Percentiles rank a stretch among this genome's conserved stretches.
Evolutionary conservation across 2,888 invertebrate species (phyloP).

Genomic region (Cataglyphis albicans): DNA sequence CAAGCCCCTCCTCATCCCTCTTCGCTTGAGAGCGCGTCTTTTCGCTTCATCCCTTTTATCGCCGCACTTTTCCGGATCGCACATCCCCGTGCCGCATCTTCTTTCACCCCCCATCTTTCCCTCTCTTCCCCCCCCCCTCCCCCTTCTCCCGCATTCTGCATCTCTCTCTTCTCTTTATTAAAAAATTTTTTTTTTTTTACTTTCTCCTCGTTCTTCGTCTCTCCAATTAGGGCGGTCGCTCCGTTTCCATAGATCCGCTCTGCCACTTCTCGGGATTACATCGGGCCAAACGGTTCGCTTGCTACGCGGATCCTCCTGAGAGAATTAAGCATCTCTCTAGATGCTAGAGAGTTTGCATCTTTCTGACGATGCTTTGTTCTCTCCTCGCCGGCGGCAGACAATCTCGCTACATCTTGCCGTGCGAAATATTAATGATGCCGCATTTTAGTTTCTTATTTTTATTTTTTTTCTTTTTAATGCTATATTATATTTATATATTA

Average conservation of each 20-base stretch:
- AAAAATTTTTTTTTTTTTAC: slow-evolving; percentile 36
- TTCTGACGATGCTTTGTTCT: slow-evolving; percentile 28
- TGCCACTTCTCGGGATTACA: slow-evolving; percentile 46
- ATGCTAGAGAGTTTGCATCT: slow-evolving; percentile 27
- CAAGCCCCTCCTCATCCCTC: neutral
- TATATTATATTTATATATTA: neutral
- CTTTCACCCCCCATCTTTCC: neutral
- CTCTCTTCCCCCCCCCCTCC: too few species aligned
- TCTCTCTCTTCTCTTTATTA: slow-evolving; percentile 29
- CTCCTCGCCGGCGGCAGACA: neutral
- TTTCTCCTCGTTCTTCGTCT: neutral
- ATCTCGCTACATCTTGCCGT: slow-evolving; percentile 21
- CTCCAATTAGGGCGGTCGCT: slow-evolving; percentile 3
- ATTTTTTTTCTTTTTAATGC: neutral
- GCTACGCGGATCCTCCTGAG: slow-evolving; percentile 18
- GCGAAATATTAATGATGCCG: slow-evolving; percentile 21
- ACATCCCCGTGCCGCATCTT: neutral
- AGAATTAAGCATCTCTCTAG: slow-evolving; percentile 39
- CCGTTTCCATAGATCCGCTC: slow-evolving; percentile 30
- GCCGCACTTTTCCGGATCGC: slow-evolving; percentile 42
- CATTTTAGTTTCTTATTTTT: neutral
- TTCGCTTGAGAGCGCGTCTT: slow-evolving; percentile 18
- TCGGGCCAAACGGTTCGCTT: slow-evolving; percentile 25
- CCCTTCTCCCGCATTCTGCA: slow-evolving; percentile 11
- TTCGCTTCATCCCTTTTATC: slow-evolving; percentile 36